These are phyloP conservation scores for Euleptes europaea DNA, from an alignment of 2,113 vertebrate genomes.

Conservation along the genomic window DNA sequence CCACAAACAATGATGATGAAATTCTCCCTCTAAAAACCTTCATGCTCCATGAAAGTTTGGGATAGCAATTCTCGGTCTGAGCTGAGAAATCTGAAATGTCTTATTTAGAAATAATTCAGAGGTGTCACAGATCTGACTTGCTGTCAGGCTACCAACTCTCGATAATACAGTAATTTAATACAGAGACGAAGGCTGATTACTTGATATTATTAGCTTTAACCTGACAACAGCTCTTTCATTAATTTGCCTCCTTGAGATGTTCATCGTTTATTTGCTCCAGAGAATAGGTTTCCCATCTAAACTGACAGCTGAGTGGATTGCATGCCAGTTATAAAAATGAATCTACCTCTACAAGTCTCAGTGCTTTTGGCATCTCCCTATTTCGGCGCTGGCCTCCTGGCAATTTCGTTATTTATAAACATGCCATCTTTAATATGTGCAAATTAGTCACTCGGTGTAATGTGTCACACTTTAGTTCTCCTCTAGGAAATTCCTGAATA, in stretches of 20 bases:
- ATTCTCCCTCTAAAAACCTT: slow-evolving; percentile 27
- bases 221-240: slow-evolving; percentile 78
- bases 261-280: slow-evolving; percentile 77
- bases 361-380: slow-evolving; percentile 70
- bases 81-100: slow-evolving; percentile 38
- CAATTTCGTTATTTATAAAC: slow-evolving; percentile 80
- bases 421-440: slow-evolving; percentile 75
- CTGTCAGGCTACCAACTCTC: slow-evolving; percentile 64
- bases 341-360: slow-evolving; percentile 72
- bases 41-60: slow-evolving; percentile 38
- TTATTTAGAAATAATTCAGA: slow-evolving; percentile 73
- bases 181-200: slow-evolving; percentile 76
- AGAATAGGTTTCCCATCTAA: slow-evolving; percentile 76
- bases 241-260: slow-evolving; percentile 78
- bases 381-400: slow-evolving; percentile 70
- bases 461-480: slow-evolving; percentile 68
- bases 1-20: slow-evolving; percentile 6
- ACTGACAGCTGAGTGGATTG: slow-evolving; percentile 82
- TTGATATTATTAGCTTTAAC: slow-evolving; percentile 79
- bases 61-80: slow-evolving; percentile 42
- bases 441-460: slow-evolving; percentile 72
- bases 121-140: slow-evolving; percentile 65
- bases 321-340: slow-evolving; percentile 81
- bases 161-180: slow-evolving; percentile 77
- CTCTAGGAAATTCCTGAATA: slow-evolving; percentile 14